A percentile compares a stretch with the other conserved stretches of the same genome.
Evolutionary conservation across 2,888 invertebrate species (phyloP).

Genomic region (Synanthedon vespiformis): DNA sequence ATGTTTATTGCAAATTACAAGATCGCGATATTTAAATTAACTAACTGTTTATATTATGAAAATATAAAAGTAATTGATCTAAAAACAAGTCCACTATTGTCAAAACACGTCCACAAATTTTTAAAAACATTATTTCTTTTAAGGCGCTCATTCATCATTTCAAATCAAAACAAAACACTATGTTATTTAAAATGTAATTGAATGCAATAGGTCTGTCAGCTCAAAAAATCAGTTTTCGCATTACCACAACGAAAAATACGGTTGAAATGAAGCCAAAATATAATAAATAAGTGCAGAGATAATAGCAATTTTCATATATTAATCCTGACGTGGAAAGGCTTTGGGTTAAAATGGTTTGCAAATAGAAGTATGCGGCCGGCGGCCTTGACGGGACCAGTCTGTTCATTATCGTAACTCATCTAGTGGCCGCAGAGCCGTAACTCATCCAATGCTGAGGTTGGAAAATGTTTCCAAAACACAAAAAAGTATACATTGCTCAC

Average conservation of each 20-base stretch:
- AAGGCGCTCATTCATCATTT: neutral
- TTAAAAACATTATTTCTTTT: neutral
- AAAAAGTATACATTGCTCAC: too few relatives aligned
- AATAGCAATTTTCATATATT: conserved; percentile 43
- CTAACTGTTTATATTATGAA: neutral
- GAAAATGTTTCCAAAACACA: too few relatives aligned
- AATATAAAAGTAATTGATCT: neutral
- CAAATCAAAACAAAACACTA: neutral
- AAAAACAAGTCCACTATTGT: neutral
- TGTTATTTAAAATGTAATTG: neutral
- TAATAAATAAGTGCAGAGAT: conserved; percentile 23
- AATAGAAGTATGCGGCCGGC: conserved; percentile 2
- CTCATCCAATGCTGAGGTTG: too few relatives aligned
- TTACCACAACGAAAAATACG: conserved; percentile 41
- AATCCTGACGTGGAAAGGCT: conserved; percentile 24
- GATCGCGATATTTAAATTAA: neutral
- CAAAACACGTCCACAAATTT: too few relatives aligned
- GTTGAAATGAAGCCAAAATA: conserved; percentile 40
- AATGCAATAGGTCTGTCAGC: neutral
- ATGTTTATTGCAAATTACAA: neutral
- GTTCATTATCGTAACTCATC: neutral
- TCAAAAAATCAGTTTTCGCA: conserved; percentile 18
- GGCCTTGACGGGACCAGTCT: conserved; percentile 13
- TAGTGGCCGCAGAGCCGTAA: conserved; percentile 8
- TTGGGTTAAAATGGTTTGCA: conserved; percentile 8